Conservation (phyloP, 2,888 invertebrate species). For the Volucella inflata region DNA sequence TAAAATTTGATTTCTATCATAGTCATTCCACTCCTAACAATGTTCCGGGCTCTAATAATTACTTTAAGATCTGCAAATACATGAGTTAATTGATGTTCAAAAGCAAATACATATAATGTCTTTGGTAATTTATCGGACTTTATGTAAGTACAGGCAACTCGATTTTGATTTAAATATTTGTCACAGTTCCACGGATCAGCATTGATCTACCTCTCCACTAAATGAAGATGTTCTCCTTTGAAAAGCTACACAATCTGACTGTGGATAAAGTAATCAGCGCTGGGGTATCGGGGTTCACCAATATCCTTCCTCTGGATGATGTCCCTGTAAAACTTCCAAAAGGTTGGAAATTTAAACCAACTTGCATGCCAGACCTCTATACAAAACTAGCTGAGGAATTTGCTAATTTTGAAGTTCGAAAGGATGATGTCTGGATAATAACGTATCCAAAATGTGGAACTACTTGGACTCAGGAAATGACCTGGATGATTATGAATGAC, state of each 20-base stretch:
- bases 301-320: slow-evolving; percentile 32
- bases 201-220: no score
- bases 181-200: no score
- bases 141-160: no score
- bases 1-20: no score
- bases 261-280: neutral
- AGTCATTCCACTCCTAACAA: no score
- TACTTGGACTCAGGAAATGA: slow-evolving; percentile 76
- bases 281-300: neutral
- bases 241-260: slow-evolving; percentile 4
- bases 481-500: slow-evolving; percentile 67
- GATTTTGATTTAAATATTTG: no score
- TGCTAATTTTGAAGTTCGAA: slow-evolving; percentile 67
- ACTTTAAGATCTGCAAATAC: no score
- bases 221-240: slow-evolving; percentile 9
- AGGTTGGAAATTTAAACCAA: slow-evolving; percentile 15
- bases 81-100: no score
- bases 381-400: slow-evolving; percentile 4
- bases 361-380: slow-evolving; percentile 36
- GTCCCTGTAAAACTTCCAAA: slow-evolving; percentile 20
- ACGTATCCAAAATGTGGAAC: slow-evolving; percentile 74
- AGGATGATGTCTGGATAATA: slow-evolving; percentile 73
- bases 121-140: no score
- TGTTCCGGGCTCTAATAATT: no score
- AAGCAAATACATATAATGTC: no score